Base-by-base conservation (phyloP, 2,113 vertebrate species). In the Microcebus murinus region DNA sequence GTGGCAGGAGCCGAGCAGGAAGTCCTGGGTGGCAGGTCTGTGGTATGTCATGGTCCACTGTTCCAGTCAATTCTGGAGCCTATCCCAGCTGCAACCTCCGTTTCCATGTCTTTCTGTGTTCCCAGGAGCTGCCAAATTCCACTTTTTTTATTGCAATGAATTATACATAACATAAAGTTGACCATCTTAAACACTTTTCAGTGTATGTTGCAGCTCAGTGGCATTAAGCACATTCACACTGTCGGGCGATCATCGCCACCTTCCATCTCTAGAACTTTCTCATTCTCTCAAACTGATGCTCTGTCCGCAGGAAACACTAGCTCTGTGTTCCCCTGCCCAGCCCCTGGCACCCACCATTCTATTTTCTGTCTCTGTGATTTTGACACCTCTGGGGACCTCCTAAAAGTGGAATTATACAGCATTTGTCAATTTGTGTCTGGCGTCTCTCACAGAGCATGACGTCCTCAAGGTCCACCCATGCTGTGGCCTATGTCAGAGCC, bases 401-500 rank as follows among this genome's bases (percentile, higher is more conserved):
- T 8, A 8, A 1, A 50, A 39, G 92, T 70, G 31, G 20, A 8
- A 36, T 34, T 74, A 31, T 8, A 36, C 8, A 4, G 31, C 20
- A 6, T 8, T 1, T 31, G 83, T 59, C 52, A 61, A 48, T 50
- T 17, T 87, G 23, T 45, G 65, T 34, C 42, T 27, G 39, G 74
- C 36, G 39, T 17, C 3, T 25, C 0, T 76, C 68, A 3, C n/a
- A 6, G 11, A 39, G 11, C 83, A 55, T 6, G 0, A n/a, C 0
- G 1, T 23, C 57, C 77, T 31, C 45, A 6, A 15, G 77, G 45
- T 21, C 12, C 34, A 0, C n/a, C 45, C 29, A 4, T 0, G 0
- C 1, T 17, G 23, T 15, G 25, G n/a, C 29, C 21, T 23, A 42
- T 15, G 59, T 61, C 57, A 15, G 55, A 27, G n/a, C 7, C 14